Conservation (phyloP, 2,888 invertebrate genomes). For the Idaea aversata region DNA sequence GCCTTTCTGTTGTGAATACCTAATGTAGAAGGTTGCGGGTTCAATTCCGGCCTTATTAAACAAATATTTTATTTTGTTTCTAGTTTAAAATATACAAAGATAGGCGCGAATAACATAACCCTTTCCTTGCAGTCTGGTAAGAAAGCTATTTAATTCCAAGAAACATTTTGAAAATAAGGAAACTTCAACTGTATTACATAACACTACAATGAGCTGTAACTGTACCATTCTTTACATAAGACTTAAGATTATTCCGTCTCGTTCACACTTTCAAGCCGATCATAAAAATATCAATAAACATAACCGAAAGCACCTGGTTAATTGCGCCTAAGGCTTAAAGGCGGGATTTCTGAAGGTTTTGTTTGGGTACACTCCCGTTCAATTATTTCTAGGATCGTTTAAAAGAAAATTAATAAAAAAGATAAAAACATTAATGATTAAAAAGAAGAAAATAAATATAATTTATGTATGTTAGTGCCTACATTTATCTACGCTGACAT, state of each 20-base stretch:
- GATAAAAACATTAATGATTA: no score
- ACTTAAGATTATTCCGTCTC: constrained; percentile 1
- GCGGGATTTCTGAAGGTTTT: constrained; percentile 24
- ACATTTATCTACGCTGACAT: no score
- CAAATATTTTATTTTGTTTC: no score
- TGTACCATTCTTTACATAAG: constrained; percentile 2
- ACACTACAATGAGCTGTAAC: neutral
- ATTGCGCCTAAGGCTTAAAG: constrained; percentile 27
- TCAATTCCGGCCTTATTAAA: no score
- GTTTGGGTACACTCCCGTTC: constrained; percentile 9
- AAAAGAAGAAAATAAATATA: no score
- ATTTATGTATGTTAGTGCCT: no score
- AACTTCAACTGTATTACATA: neutral
- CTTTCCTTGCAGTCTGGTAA: no score
- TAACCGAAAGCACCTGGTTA: constrained; percentile 34
- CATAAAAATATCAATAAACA: constrained; percentile 47
- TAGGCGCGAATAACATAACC: no score
- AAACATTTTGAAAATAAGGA: neutral
- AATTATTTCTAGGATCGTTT: neutral
- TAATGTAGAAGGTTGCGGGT: no score
- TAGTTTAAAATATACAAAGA: no score
- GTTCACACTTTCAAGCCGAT: constrained; percentile 15
- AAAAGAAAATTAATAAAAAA: neutral
- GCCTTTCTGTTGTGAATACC: no score
- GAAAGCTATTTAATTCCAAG: neutral